Evolutionary conservation across 2,888 invertebrate genomes (phyloP), one percentile per base, ranked within the genome.

Genomic region (Ctenicera cuprea): DNA sequence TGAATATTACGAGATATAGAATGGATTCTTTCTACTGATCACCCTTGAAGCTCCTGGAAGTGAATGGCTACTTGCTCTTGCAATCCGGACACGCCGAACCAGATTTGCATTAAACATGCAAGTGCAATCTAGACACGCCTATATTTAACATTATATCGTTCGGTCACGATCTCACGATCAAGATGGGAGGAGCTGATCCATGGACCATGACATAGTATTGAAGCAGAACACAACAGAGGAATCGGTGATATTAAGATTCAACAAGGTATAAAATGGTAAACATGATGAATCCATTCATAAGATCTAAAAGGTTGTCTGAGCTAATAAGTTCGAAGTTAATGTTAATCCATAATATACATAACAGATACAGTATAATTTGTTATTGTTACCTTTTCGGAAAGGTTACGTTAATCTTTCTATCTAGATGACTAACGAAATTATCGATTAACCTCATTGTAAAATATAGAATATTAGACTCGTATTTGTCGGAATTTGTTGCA

Each of bases 121-220:
- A 33, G 48, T 48, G 48, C 48, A 48, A 48, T 16, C 48, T 45
- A 48, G 48, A 16, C 48, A 16, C 16, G 16, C 48, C 48, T 11
- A 48, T 48, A 8, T 5, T 14, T 41, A 48, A 16, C 11, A 16
- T 18, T 18, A 16, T 48, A 48, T 48, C 48, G 3, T 54, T 30
- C 33, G 54, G 54, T 54, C 54, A 54, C 54, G 54, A 54, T 30
- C 54, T 22, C 45, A 45, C 18, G 45, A 45, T 45, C 8, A n/a
- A 52, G 26, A 52, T 5, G 54, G 54, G 54, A 20, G 54, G 54
- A 54, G 54, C 8, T 14, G 30, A 7, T 54, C 48, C 48, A 16
- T 26, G 30, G 14, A 26, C 48, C 48, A 16, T 48, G 48, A 48
- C 48, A 48, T 48, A 48, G 48, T 48, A 48, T 48, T 20, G 8